phyloP scores from a whole-genome alignment of 2,797 vertebrate genomes.

The Oryzias sinensis region DNA sequence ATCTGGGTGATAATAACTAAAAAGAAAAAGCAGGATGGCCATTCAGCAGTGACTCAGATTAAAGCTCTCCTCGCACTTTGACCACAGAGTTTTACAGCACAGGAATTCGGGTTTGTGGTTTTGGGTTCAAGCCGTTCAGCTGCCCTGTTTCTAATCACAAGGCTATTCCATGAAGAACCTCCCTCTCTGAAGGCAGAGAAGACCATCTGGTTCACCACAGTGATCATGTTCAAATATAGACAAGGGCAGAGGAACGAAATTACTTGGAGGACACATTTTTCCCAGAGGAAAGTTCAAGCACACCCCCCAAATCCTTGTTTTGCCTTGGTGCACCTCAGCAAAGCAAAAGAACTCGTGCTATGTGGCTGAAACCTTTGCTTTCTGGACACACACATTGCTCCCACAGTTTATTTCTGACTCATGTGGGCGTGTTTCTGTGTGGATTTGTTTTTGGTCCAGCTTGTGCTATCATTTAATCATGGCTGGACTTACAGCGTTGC shows the following conservation, averaged over 20 bases:
- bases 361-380: constrained; percentile 8
- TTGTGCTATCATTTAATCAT: constrained; percentile 21
- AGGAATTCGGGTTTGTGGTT: constrained; percentile 28
- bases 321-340: constrained; percentile 34
- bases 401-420: constrained; percentile 10
- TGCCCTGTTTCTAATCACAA: constrained; percentile 43
- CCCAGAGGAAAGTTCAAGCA: constrained; percentile 53
- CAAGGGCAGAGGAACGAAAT: constrained; percentile 46
- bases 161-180: constrained; percentile 58
- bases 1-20: not conserved
- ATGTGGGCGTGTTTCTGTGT: constrained; percentile 7
- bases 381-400: constrained; percentile 12
- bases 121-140: constrained; percentile 34
- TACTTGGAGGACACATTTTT: constrained; percentile 64
- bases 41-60: constrained; percentile 15
- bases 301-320: constrained; percentile 58
- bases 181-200: constrained; percentile 49
- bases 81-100: constrained; percentile 18
- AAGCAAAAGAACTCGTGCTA: constrained; percentile 35
- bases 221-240: constrained; percentile 73
- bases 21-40: constrained; percentile 8
- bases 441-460: constrained; percentile 13
- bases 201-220: constrained; percentile 66
- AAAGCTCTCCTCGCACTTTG: constrained; percentile 20
- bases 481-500: constrained; percentile 7